phyloP scores from a whole-genome alignment of 2,888 invertebrate genomes.

The Leptopilina myrica region DNA sequence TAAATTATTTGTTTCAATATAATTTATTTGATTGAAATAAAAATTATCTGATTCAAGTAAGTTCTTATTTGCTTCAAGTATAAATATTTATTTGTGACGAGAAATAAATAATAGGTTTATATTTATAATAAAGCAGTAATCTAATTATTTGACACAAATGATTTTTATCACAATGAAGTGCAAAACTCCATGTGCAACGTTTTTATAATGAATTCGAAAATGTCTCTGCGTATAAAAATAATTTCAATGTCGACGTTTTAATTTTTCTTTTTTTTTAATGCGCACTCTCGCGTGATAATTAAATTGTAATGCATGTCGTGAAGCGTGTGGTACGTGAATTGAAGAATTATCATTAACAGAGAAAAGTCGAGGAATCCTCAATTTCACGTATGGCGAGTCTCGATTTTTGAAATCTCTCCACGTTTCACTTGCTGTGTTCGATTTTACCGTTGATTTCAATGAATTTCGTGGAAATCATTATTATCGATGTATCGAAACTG shows the following conservation, averaged over 20 bases:
- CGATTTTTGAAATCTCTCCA: constrained; percentile 55
- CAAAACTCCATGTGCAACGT: background rate
- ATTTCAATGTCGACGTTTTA: constrained; percentile 17
- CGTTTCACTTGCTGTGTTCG: constrained; percentile 51
- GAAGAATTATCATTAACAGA: constrained; percentile 38
- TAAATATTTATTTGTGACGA: too few relatives aligned
- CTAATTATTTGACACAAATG: too few relatives aligned
- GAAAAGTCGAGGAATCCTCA: constrained; percentile 53
- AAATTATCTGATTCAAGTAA: too few relatives aligned
- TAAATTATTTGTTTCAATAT: too few relatives aligned
- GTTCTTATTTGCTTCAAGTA: too few relatives aligned
- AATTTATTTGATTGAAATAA: too few relatives aligned
- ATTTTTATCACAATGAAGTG: too few relatives aligned
- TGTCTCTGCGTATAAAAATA: background rate
- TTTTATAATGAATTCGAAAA: background rate
- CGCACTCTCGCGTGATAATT: constrained; percentile 42
- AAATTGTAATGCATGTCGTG: constrained; percentile 51
- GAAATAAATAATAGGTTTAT: too few relatives aligned
- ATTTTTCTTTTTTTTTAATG: background rate
- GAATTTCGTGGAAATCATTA: constrained; percentile 34
- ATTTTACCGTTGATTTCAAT: constrained; percentile 49
- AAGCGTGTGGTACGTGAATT: constrained; percentile 27
- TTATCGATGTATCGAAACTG: constrained; percentile 19
- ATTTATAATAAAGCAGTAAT: too few relatives aligned
- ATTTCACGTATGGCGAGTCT: constrained; percentile 48